Conservation (phyloP, 2,797 vertebrate genomes). For the Smutsia gigantea region DNA sequence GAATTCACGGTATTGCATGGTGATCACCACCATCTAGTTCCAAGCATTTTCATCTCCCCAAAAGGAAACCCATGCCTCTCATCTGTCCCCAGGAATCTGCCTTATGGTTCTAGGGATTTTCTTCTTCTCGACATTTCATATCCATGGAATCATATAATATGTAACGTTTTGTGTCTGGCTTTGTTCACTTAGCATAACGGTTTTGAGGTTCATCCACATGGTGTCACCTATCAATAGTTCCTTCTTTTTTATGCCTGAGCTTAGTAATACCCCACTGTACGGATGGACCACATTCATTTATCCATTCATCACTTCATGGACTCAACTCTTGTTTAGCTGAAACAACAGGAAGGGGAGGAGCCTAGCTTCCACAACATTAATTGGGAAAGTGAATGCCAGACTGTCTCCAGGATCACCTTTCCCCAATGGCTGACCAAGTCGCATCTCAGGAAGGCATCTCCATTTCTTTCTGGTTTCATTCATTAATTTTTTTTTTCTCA, state of each 20-base stretch:
- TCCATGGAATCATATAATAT: fast-evolving
- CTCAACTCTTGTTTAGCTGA: too few species aligned
- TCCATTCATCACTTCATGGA: neutral
- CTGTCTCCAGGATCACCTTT: neutral
- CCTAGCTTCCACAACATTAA: fast-evolving
- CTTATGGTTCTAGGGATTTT: neutral
- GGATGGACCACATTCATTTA: fast-evolving
- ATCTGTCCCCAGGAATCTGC: neutral
- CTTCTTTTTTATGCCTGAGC: too few species aligned
- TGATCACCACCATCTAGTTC: fast-evolving
- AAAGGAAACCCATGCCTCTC: neutral
- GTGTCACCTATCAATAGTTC: fast-evolving
- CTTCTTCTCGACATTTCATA: neutral
- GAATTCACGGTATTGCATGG: neutral
- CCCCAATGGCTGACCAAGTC: fast-evolving
- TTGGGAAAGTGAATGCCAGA: neutral
- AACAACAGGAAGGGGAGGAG: neutral
- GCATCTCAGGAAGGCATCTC: neutral
- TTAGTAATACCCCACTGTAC: fast-evolving
- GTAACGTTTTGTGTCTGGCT: neutral
- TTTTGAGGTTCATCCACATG: fast-evolving
- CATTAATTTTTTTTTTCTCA: neutral
- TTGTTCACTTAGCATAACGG: neutral
- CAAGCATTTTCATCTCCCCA: neutral
- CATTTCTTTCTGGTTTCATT: neutral